Evolutionary conservation across 1,140 invertebrate genomes (phyloP).

Genomic region (Drosophila bipectinata): DNA sequence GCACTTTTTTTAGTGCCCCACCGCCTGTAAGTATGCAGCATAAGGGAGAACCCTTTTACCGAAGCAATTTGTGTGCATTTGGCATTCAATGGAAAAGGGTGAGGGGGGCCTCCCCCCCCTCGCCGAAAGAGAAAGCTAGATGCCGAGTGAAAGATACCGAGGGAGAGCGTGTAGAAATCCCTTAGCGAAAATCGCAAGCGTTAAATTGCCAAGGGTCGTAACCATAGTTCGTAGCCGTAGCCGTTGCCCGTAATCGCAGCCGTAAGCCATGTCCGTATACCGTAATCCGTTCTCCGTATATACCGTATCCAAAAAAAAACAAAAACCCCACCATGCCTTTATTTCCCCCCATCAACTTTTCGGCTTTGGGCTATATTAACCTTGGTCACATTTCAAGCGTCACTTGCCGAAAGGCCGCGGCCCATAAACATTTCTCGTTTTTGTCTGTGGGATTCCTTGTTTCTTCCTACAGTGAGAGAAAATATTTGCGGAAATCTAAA

Average conservation of each 20-base stretch:
- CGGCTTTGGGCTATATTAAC: constrained; percentile 48
- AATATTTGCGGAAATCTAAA: too few species aligned
- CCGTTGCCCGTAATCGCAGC: constrained; percentile 2
- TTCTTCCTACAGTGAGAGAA: background rate
- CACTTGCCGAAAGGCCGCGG: constrained; percentile 54
- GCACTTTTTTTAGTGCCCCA: too few species aligned
- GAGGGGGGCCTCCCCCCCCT: too few species aligned
- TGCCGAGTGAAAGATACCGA: constrained; percentile 1
- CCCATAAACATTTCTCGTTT: constrained; percentile 49
- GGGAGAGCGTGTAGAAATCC: constrained; percentile 36
- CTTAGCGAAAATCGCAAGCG: constrained; percentile 73
- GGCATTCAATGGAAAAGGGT: constrained; percentile 69
- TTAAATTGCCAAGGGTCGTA: constrained; percentile 68
- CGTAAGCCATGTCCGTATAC: too few species aligned
- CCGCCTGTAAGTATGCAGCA: constrained; percentile 47
- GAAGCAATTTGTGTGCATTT: constrained; percentile 75
- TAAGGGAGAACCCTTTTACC: constrained; percentile 47
- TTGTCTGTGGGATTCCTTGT: background rate
- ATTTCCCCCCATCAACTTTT: constrained; percentile 2
- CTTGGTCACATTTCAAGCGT: constrained; percentile 58
- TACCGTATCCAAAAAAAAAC: too few species aligned
- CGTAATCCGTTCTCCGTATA: too few species aligned
- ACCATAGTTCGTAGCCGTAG: background rate
- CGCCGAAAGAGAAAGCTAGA: background rate
- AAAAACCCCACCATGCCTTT: too few species aligned